Evolutionary conservation across 2,888 invertebrate species (phyloP).

Genomic region (Himalopsyche anomala): DNA sequence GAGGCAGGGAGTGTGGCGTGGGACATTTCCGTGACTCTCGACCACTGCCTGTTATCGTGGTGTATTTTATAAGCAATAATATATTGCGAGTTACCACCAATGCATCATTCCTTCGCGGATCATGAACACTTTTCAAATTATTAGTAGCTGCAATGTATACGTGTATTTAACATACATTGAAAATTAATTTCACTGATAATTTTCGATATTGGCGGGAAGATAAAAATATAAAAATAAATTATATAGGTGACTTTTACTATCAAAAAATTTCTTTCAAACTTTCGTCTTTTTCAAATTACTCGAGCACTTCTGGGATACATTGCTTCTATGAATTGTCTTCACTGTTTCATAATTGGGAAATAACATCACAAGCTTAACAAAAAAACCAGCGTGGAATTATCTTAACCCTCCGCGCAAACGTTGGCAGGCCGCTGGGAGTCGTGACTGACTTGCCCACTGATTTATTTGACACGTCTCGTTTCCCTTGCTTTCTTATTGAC

Average conservation of each 20-base stretch:
- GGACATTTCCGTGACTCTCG: conserved; percentile 39
- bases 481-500: conserved; percentile 16
- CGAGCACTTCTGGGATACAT: too few species aligned
- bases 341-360: neutral
- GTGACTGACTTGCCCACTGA: conserved; percentile 35
- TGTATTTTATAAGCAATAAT: neutral
- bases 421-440: neutral
- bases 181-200: too few species aligned
- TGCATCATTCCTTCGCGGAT: conserved; percentile 7
- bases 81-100: neutral
- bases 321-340: too few species aligned
- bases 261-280: too few species aligned
- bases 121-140: neutral
- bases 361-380: neutral
- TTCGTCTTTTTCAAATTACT: too few species aligned
- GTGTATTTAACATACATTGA: too few species aligned
- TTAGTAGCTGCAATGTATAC: too few species aligned
- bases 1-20: conserved; percentile 1
- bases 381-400: neutral
- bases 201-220: too few species aligned
- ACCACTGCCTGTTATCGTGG: conserved; percentile 9
- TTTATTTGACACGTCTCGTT: conserved; percentile 35
- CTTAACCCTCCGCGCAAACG: neutral
- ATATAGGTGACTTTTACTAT: too few species aligned
- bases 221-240: too few species aligned